These are phyloP conservation scores for Buceros bicornis DNA, from an alignment of 2,797 vertebrate genomes.

Conservation along the genomic window DNA sequence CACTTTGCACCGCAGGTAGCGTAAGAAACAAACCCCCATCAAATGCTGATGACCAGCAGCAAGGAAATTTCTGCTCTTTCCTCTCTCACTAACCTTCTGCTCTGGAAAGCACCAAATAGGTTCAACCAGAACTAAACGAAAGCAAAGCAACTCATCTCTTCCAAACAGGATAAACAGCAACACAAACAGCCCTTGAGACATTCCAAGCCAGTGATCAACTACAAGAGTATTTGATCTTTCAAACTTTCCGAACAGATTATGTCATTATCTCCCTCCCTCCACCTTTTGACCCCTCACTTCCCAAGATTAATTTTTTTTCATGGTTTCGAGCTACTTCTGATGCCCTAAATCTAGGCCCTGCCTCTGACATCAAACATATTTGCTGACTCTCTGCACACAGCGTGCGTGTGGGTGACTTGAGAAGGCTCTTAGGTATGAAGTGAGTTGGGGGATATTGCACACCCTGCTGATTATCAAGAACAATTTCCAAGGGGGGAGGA, in stretches of 20 bases:
- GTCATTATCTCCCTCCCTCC: background rate
- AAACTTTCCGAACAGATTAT: background rate
- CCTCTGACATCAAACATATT: background rate
- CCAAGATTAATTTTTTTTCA: background rate
- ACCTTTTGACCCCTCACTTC: background rate
- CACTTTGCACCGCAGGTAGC: background rate
- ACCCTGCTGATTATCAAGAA: background rate
- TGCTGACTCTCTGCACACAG: background rate
- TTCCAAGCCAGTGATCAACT: background rate
- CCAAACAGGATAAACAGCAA: background rate
- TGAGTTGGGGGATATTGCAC: background rate
- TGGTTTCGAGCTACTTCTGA: background rate
- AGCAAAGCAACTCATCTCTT: background rate
- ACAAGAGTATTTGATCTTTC: background rate
- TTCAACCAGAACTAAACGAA: background rate
- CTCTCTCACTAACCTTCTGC: background rate
- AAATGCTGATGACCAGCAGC: background rate
- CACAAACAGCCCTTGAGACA: background rate
- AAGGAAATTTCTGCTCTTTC: background rate
- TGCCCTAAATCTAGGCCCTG: background rate
- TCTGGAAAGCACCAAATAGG: background rate
- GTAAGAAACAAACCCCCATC: background rate
- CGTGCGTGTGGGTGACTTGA: background rate
- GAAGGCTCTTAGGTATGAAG: background rate
- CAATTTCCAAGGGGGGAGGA: background rate